Conservation (phyloP, 2,113 vertebrate genomes). For the Butorides virescens region DNA sequence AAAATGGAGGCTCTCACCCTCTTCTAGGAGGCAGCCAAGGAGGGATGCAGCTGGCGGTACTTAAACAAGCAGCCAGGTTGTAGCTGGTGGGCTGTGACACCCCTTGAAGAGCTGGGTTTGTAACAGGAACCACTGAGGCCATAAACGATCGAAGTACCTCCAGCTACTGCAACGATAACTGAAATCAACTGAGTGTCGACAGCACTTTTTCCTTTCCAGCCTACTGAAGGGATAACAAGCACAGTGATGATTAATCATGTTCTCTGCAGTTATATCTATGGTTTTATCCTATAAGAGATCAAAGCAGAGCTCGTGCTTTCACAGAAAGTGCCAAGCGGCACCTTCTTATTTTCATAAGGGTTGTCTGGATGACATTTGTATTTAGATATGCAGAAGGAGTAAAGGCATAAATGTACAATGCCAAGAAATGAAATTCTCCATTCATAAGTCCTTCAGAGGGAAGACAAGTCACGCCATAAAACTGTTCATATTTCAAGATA, state of each 20-base stretch:
- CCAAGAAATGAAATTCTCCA: not conserved
- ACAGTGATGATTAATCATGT: slow-evolving; percentile 25
- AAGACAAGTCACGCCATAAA: not conserved
- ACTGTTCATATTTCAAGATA: not conserved
- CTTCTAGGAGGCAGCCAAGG: not conserved
- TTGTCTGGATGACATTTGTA: not conserved
- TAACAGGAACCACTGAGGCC: not conserved
- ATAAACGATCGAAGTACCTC: not conserved
- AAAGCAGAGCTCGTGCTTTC: slow-evolving; percentile 8
- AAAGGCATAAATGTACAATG: slow-evolving; percentile 2
- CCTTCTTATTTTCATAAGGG: slow-evolving; percentile 2
- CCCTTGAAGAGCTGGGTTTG: not conserved
- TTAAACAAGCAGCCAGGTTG: not conserved
- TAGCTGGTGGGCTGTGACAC: not conserved
- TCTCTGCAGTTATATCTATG: not conserved
- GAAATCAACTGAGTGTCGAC: not conserved
- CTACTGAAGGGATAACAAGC: not conserved
- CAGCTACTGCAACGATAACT: not conserved
- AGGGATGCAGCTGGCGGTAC: not conserved
- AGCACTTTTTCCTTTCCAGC: not conserved
- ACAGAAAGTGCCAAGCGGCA: not conserved
- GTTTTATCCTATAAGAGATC: not conserved
- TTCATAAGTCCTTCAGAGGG: not conserved
- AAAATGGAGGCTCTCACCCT: not conserved
- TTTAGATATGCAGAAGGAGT: not conserved